Evolutionary conservation across 2,797 vertebrate genomes (phyloP).

Genomic region (Diplodus sargus): DNA sequence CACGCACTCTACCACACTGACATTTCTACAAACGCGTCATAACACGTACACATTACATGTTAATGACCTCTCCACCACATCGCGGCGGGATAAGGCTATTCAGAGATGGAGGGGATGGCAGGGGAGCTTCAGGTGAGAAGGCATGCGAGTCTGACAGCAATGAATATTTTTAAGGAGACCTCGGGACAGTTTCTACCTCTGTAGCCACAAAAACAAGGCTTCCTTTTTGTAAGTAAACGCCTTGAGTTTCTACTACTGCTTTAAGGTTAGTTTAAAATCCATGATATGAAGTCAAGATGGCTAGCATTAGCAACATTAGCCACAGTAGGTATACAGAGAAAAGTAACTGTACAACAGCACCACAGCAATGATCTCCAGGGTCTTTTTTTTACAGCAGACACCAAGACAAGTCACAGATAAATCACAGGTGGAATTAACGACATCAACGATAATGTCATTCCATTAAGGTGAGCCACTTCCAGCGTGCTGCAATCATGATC

Average conservation of each 20-base stretch:
- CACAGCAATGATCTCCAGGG: background rate
- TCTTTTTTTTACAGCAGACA: slow-evolving; percentile 8
- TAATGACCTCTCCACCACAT: too few species aligned
- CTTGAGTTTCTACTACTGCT: background rate
- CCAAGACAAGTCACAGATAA: background rate
- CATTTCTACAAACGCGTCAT: too few species aligned
- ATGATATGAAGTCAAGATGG: background rate
- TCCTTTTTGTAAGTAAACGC: too few species aligned
- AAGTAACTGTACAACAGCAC: background rate
- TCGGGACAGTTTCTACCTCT: too few species aligned
- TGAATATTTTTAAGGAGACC: too few species aligned
- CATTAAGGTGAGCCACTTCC: background rate
- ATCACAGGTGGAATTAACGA: background rate
- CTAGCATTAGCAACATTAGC: background rate
- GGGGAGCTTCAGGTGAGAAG: too few species aligned
- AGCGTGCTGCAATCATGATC: background rate
- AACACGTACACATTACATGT: too few species aligned
- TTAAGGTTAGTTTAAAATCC: background rate
- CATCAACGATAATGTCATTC: background rate
- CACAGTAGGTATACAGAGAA: background rate
- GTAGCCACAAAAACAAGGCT: too few species aligned
- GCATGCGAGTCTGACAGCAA: too few species aligned
- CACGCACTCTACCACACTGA: too few species aligned
- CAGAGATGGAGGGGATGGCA: too few species aligned
- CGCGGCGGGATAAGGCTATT: too few species aligned